Evolutionary conservation across 2,113 vertebrate species (phyloP).

Genomic region (Siphamia tubifer): DNA sequence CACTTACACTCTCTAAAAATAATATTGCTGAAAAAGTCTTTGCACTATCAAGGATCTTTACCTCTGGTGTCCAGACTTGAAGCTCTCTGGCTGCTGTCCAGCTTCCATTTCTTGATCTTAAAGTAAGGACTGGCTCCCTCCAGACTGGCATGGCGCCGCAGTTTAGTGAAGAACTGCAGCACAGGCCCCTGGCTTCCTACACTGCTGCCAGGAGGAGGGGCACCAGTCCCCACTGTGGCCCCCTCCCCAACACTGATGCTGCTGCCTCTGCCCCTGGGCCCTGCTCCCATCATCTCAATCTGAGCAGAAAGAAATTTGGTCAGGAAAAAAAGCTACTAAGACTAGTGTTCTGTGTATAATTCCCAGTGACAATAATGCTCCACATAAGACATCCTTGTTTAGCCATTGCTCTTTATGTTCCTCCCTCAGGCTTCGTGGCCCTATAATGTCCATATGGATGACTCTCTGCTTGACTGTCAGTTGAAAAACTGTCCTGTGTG

Average conservation of each 20-base stretch:
- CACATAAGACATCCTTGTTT: constrained; percentile 30
- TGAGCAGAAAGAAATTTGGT: constrained; percentile 37
- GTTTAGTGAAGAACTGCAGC: constrained; percentile 90
- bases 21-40: background rate
- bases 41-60: constrained; percentile 49
- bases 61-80: constrained; percentile 96
- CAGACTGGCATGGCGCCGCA: constrained; percentile 92
- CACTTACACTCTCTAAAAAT: constrained; percentile 17
- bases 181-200: constrained; percentile 77
- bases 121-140: constrained; percentile 95
- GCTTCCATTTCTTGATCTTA: constrained; percentile 96
- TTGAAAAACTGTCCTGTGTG: background rate
- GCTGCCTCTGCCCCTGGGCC: constrained; percentile 64
- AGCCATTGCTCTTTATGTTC: constrained; percentile 8
- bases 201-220: constrained; percentile 12
- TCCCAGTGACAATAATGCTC: constrained; percentile 13
- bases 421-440: constrained; percentile 22
- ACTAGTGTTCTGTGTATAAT: constrained; percentile 19
- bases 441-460: constrained; percentile 3
- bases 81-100: constrained; percentile 92
- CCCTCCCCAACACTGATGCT: constrained; percentile 44
- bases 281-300: constrained; percentile 71
- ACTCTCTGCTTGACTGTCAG: constrained; percentile 18
- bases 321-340: constrained; percentile 18
- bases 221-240: constrained; percentile 1